These are phyloP conservation scores for Orestias chungarensis DNA, from an alignment of 2,797 vertebrate genomes.

Conservation along the genomic window DNA sequence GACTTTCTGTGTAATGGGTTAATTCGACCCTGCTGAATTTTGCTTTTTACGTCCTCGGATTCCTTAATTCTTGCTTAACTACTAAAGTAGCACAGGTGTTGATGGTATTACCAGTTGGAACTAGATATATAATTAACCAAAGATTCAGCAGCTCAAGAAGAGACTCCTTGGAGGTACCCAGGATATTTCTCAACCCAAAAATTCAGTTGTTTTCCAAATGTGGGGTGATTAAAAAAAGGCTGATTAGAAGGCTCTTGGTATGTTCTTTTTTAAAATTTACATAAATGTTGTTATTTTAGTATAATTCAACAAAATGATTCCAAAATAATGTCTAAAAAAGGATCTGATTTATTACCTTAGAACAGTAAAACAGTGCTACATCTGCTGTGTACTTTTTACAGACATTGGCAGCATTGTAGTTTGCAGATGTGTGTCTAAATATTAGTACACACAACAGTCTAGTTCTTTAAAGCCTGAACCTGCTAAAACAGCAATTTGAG, in stretches of 20 bases:
- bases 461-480: background rate
- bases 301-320: background rate
- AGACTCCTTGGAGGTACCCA: background rate
- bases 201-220: background rate
- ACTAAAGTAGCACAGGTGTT: background rate
- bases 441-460: background rate
- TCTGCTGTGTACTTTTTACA: background rate
- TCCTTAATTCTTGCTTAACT: background rate
- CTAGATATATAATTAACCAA: background rate
- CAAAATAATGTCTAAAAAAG: background rate
- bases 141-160: background rate
- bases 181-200: background rate
- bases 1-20: background rate
- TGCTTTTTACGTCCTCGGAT: background rate
- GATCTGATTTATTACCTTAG: background rate
- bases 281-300: background rate
- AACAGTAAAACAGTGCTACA: background rate
- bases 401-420: background rate
- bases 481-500: constrained; percentile 1
- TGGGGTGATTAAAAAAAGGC: background rate
- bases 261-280: background rate
- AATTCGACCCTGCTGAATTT: background rate
- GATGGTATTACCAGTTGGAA: background rate
- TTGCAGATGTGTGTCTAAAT: constrained; percentile 1
- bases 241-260: background rate